phyloP scores from a whole-genome alignment of 2,888 invertebrate species.

The Phlogophora meticulosa region DNA sequence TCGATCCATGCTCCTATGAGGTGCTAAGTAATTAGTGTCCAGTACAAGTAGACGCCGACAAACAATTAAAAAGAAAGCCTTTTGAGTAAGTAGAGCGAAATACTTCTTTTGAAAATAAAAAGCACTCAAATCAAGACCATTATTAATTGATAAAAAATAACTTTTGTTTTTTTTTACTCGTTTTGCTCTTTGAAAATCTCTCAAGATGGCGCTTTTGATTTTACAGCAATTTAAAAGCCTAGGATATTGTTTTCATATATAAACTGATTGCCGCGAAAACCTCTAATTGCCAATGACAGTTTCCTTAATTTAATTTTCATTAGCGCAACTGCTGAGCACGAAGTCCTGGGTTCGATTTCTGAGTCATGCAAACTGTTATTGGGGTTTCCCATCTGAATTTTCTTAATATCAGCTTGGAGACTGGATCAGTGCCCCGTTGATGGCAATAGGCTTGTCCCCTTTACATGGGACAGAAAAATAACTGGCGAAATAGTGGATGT shows the following conservation, averaged over 20 bases:
- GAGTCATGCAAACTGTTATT: too few species aligned
- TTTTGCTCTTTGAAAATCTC: slow-evolving; percentile 13
- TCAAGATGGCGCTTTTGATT: slow-evolving; percentile 1
- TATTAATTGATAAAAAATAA: slow-evolving; percentile 31
- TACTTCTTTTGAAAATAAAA: slow-evolving; percentile 34
- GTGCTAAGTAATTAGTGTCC: slow-evolving; percentile 40
- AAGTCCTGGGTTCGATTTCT: too few species aligned
- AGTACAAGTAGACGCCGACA: slow-evolving; percentile 10
- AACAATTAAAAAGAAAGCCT: slow-evolving; percentile 41
- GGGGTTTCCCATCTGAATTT: too few species aligned
- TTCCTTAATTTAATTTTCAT: too few species aligned
- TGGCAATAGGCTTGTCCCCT: too few species aligned
- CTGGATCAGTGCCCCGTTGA: too few species aligned
- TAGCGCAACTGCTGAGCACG: too few species aligned
- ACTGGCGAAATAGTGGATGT: too few species aligned
- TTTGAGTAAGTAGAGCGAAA: slow-evolving; percentile 17
- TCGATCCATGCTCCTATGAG: slow-evolving; percentile 5
- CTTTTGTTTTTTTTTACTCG: neutral
- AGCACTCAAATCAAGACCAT: slow-evolving; percentile 34
- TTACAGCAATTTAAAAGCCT: neutral
- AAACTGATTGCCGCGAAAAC: neutral
- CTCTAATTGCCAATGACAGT: too few species aligned
- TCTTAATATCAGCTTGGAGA: too few species aligned
- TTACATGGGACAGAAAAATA: too few species aligned
- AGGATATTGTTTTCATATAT: neutral